A percentile compares a stretch with the other conserved stretches of the same genome.
These are phyloP conservation scores for Aegotheles bennettii DNA, from an alignment of 2,113 vertebrate genomes.

Conservation along the genomic window DNA sequence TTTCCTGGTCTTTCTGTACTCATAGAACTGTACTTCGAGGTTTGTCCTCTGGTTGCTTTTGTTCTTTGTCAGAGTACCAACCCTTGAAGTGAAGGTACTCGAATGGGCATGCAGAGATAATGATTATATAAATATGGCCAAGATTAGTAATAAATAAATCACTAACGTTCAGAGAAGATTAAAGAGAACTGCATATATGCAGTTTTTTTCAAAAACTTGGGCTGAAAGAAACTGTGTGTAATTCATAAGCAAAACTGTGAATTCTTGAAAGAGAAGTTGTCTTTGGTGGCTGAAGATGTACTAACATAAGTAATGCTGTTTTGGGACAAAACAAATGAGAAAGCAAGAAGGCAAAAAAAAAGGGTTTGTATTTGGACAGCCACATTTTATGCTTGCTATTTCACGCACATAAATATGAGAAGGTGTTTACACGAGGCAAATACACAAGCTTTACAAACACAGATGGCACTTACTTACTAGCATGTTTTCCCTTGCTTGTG, in stretches of 20 bases:
- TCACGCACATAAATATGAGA: neutral
- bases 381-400: slow-evolving; percentile 32
- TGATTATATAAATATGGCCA: neutral
- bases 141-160: slow-evolving; percentile 2
- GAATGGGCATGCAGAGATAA: neutral
- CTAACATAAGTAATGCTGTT: slow-evolving; percentile 59
- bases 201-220: neutral
- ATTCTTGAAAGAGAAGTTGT: slow-evolving; percentile 58
- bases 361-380: slow-evolving; percentile 38
- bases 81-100: slow-evolving; percentile 26
- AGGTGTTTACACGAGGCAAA: neutral
- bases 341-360: slow-evolving; percentile 9
- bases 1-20: slow-evolving; percentile 71
- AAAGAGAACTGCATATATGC: neutral
- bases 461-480: neutral
- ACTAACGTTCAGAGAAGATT: neutral
- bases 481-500: neutral
- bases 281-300: slow-evolving; percentile 63
- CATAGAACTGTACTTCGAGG: slow-evolving; percentile 53
- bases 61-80: slow-evolving; percentile 35
- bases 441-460: neutral
- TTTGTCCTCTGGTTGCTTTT: slow-evolving; percentile 53
- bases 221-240: neutral
- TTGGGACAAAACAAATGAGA: slow-evolving; percentile 4
- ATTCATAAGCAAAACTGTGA: neutral